These are phyloP conservation scores for Dryas iulia DNA, from an alignment of 1,140 invertebrate genomes.

Conservation along the genomic window DNA sequence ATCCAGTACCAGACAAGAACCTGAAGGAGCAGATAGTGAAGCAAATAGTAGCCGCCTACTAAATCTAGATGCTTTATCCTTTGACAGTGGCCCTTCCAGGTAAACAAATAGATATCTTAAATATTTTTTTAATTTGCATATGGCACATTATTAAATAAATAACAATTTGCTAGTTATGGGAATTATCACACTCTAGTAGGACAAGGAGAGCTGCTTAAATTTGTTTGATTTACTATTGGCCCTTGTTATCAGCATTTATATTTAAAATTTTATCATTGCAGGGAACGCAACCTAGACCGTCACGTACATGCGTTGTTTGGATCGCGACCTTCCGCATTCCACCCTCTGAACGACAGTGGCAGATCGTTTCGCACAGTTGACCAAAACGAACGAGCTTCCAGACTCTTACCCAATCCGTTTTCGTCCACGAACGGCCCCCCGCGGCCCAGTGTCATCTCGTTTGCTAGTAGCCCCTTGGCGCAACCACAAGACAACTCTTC, in stretches of 20 bases:
- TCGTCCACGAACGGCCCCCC: slow-evolving; percentile 46
- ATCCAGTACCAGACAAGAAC: slow-evolving; percentile 43
- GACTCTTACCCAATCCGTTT: slow-evolving; percentile 69
- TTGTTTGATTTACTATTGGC: no score
- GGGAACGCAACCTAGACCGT: slow-evolving; percentile 40
- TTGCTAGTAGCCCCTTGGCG: slow-evolving; percentile 32
- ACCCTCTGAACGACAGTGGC: slow-evolving; percentile 53
- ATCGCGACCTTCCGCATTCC: slow-evolving; percentile 67
- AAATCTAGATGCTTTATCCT: slow-evolving; percentile 62
- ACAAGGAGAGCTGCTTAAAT: no score
- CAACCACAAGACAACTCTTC: slow-evolving; percentile 32
- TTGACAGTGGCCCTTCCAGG: slow-evolving; percentile 51
- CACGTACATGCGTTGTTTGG: slow-evolving; percentile 53
- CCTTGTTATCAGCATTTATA: background rate
- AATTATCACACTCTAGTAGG: no score
- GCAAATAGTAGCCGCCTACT: slow-evolving; percentile 51
- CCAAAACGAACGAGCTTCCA: slow-evolving; percentile 47
- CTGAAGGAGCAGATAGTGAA: slow-evolving; percentile 48
- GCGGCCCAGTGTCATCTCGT: slow-evolving; percentile 37
- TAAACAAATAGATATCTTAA: slow-evolving; percentile 28
- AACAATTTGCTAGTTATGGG: no score
- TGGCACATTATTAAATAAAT: no score
- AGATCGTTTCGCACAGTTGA: slow-evolving; percentile 51
- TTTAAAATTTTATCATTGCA: slow-evolving; percentile 32
- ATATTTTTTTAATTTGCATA: no score